Percentiles rank a stretch among this genome's conserved stretches.
Evolutionary conservation across 2,797 vertebrate species (phyloP).

Genomic region (Morus bassanus): DNA sequence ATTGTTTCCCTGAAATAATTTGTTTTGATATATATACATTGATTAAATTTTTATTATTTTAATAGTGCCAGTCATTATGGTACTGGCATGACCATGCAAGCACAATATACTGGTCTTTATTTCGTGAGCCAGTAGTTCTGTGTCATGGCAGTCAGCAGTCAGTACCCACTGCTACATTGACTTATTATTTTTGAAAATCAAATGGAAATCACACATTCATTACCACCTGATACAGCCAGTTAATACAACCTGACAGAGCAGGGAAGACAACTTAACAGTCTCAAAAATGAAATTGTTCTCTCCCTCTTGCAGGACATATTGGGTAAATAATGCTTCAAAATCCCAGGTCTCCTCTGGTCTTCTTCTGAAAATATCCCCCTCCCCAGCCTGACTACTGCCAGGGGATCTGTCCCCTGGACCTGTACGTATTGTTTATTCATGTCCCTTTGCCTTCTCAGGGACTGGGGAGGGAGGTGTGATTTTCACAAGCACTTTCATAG

Average conservation of each 20-base stretch:
- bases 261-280: neutral
- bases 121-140: neutral
- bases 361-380: neutral
- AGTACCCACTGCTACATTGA: neutral
- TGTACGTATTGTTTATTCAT: neutral
- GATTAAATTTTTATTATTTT: constrained; percentile 46
- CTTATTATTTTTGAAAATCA: neutral
- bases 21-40: constrained; percentile 31
- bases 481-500: neutral
- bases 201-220: neutral
- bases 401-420: too few species aligned
- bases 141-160: neutral
- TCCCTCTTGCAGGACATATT: neutral
- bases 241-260: neutral
- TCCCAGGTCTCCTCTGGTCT: neutral
- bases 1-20: constrained; percentile 38
- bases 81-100: neutral
- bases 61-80: neutral
- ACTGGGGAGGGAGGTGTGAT: neutral
- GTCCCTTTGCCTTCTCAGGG: neutral
- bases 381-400: rapidly evolving
- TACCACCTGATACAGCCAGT: neutral
- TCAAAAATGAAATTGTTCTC: neutral
- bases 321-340: neutral
- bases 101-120: neutral